Percentiles rank a stretch among this genome's conserved stretches.
These are phyloP conservation scores for Iphiclides podalirius DNA, from an alignment of 2,888 invertebrate species.

Conservation along the genomic window DNA sequence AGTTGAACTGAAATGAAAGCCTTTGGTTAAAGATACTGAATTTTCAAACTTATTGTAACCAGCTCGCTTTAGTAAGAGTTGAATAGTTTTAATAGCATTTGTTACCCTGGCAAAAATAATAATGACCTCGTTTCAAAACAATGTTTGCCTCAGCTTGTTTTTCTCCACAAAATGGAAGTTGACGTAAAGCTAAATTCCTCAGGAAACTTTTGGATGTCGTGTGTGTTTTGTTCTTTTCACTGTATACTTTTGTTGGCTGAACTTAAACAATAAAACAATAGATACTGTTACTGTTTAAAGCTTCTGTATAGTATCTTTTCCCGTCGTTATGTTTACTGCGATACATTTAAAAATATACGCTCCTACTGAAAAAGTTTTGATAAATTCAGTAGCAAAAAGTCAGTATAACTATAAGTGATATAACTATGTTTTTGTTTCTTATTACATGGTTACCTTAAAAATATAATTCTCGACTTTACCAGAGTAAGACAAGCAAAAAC, in stretches of 20 bases:
- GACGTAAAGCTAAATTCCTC: conserved; percentile 24
- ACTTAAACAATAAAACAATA: conserved; percentile 25
- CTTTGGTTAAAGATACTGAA: neutral
- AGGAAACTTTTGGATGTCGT: conserved; percentile 24
- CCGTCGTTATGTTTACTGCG: neutral
- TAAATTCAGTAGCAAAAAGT: too few species aligned
- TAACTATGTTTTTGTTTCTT: too few species aligned
- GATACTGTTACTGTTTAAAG: conserved; percentile 18
- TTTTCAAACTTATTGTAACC: conserved; percentile 7
- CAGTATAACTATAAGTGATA: too few species aligned
- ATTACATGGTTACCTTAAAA: too few species aligned
- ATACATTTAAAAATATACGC: neutral
- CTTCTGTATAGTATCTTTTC: conserved; percentile 1
- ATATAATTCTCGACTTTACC: too few species aligned
- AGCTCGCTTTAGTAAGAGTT: conserved; percentile 2
- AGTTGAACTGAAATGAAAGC: too few species aligned
- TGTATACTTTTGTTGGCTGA: conserved; percentile 23
- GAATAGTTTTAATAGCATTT: conserved; percentile 22
- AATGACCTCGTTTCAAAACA: conserved; percentile 25
- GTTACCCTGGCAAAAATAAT: conserved; percentile 22
- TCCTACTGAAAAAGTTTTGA: neutral
- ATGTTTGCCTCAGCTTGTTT: conserved; percentile 24
- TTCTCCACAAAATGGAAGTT: conserved; percentile 25
- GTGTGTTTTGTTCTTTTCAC: conserved; percentile 25
- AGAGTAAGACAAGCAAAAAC: too few species aligned